Percentiles rank a stretch among this genome's conserved stretches.
These are phyloP conservation scores for Rhamnusium bicolor DNA, from an alignment of 2,888 invertebrate species.

Conservation along the genomic window DNA sequence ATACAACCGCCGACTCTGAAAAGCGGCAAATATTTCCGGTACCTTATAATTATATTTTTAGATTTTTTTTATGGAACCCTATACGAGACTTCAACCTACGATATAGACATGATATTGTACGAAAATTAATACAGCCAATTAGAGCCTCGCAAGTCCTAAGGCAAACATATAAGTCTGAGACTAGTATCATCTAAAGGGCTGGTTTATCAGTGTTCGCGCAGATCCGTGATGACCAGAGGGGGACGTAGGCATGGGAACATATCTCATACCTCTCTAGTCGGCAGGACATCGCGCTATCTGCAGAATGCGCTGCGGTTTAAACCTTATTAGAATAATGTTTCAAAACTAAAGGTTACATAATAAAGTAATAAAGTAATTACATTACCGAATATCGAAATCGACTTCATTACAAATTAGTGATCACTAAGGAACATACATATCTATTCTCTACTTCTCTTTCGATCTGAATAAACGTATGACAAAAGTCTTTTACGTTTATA, in stretches of 20 bases:
- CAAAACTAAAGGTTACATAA: conserved; percentile 8
- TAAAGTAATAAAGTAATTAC: conserved; percentile 3
- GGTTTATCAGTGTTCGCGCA: conserved; percentile 12
- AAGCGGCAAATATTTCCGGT: no score
- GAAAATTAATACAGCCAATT: conserved; percentile 12
- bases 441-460: no score
- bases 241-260: conserved; percentile 51
- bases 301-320: conserved; percentile 14
- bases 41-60: no score
- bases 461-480: no score
- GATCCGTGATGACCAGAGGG: conserved; percentile 55
- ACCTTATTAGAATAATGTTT: conserved; percentile 13
- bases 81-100: background rate
- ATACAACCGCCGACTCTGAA: no score
- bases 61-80: background rate
- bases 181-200: conserved; percentile 11
- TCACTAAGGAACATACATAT: no score
- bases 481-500: no score
- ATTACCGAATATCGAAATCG: no score
- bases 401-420: background rate
- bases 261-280: conserved; percentile 32
- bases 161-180: conserved; percentile 13
- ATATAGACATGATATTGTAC: background rate
- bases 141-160: background rate
- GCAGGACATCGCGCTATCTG: conserved; percentile 25